Evolutionary conservation across 2,113 vertebrate genomes (phyloP).

Genomic region (Brachypteracias leptosomus): DNA sequence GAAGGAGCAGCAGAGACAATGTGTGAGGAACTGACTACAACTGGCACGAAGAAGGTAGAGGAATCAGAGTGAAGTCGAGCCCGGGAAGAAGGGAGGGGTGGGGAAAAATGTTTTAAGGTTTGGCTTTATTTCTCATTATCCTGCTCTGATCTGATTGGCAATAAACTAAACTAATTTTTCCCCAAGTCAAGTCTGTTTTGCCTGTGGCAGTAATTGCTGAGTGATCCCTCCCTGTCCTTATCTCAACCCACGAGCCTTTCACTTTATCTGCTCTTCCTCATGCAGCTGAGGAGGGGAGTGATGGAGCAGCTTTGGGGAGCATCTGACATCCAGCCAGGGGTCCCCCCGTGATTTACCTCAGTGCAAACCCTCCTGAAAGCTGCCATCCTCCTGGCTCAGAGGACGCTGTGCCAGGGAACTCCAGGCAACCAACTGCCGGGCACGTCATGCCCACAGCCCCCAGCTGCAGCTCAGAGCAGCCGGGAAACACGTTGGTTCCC

Average conservation of each 20-base stretch:
- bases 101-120: neutral
- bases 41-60: neutral
- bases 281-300: neutral
- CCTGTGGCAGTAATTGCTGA: neutral
- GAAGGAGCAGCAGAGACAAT: neutral
- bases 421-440: rapidly evolving
- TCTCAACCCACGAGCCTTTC: neutral
- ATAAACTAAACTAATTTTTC: neutral
- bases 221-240: neutral
- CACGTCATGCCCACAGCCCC: neutral
- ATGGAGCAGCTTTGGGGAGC: neutral
- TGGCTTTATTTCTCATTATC: neutral
- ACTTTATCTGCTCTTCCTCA: neutral
- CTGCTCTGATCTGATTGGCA: neutral
- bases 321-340: neutral
- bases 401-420: neutral
- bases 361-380: neutral
- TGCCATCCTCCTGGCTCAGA: rapidly evolving
- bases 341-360: neutral
- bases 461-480: neutral
- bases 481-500: rapidly evolving
- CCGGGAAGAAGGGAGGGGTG: neutral
- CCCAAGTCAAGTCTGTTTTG: neutral
- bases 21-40: neutral
- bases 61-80: neutral